Evolutionary conservation across 2,797 vertebrate species (phyloP), one percentile per base, ranked within the genome.

Genomic region (Pygocentrus nattereri): DNA sequence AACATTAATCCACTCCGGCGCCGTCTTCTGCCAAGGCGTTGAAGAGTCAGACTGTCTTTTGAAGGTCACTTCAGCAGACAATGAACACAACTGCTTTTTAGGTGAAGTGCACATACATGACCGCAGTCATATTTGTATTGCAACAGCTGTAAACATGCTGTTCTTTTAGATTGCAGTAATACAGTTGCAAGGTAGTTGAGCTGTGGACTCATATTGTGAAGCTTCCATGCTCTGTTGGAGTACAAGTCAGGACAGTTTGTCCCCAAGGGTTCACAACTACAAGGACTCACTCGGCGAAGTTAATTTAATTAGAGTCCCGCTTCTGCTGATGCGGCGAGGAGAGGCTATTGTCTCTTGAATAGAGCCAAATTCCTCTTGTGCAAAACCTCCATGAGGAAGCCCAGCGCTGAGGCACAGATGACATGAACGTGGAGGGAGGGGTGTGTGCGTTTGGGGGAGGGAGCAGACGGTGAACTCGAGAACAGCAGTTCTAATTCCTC

Each of bases 401-500:
- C 25, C 31, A 62, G 52, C 56, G 59, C 78, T 72, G 31, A 44
- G 74, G 21, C 67, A 76, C 54, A 59, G 68, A 76, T 85, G 59
- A 70, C 70, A 69, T 21, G n/a, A 54, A 47, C 27, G 3, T 70
- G 80, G 80, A 25, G 16, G 79, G 81, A 78, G 62, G 76, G 62
- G 81, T 73, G 69, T 64, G 59, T 82, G 71, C 31, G 67, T 49
- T 30, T 21, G 62, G 47, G 88, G 91, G 87, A 67, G 77, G 69
- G 78, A 81, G 72, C 56, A 21, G 49, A 83, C 56, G 30, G 75
- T 84, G 84, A 67, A 80, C 77, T 79, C 64, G 74, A 50, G 61
- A 79, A 76, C 77, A 81, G 88, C 85, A 88, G 90, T 87, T 84
- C 83, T 89, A 88, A 79, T 80, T 88, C 79, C 82, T 75, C 88